Percentiles rank a stretch among this genome's conserved stretches.
These are phyloP conservation scores for Rachycentron canadum DNA, from an alignment of 2,797 vertebrate genomes.

Conservation along the genomic window DNA sequence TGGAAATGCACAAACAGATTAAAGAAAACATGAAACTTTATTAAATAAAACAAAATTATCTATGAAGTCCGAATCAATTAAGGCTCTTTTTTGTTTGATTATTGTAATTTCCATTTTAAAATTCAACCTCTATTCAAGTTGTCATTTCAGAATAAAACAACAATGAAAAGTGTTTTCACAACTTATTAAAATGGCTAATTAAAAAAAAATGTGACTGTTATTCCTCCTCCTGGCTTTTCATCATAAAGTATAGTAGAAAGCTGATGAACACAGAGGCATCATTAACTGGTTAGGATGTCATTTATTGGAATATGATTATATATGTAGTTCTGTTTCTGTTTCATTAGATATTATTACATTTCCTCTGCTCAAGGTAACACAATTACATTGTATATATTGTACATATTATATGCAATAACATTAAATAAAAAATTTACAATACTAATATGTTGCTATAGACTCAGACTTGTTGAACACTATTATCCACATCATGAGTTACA, in stretches of 20 bases:
- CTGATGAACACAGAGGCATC: background rate
- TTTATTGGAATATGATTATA: constrained; percentile 8
- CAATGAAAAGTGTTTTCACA: too few species aligned
- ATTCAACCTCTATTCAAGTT: too few species aligned
- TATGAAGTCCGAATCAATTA: too few species aligned
- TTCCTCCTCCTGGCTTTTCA: background rate
- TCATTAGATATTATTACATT: background rate
- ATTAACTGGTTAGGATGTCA: background rate
- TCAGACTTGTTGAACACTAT: too few species aligned
- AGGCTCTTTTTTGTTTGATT: too few species aligned
- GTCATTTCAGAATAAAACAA: too few species aligned
- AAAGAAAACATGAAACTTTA: too few species aligned
- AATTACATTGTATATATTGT: background rate
- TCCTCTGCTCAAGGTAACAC: constrained; percentile 5
- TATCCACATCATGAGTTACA: background rate
- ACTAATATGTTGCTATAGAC: background rate
- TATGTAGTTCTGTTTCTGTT: background rate
- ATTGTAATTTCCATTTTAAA: too few species aligned
- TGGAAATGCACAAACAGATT: too few species aligned
- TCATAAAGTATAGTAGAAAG: background rate
- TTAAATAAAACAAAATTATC: too few species aligned
- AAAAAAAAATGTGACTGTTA: background rate
- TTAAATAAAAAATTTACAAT: background rate
- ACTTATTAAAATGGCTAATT: too few species aligned
- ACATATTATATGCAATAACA: background rate